These are phyloP conservation scores for Zosterops hypoxanthus DNA, from an alignment of 2,113 vertebrate genomes.

Conservation along the genomic window DNA sequence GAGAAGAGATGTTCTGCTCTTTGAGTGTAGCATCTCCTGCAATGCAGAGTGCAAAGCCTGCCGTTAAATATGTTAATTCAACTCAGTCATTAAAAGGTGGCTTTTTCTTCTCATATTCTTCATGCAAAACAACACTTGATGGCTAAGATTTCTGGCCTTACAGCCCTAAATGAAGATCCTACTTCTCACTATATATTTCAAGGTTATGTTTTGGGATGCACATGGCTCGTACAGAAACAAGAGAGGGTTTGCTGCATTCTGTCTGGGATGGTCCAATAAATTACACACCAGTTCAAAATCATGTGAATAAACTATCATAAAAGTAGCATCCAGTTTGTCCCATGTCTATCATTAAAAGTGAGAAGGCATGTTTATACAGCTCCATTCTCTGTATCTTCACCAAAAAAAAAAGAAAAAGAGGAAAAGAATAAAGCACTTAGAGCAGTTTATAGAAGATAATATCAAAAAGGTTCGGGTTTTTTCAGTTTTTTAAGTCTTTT, in stretches of 20 bases:
- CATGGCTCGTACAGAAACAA: background rate
- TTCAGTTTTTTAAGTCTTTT: background rate
- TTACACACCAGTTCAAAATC: background rate
- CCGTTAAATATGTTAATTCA: background rate
- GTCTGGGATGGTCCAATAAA: background rate
- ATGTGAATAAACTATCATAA: background rate
- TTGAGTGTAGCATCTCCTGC: background rate
- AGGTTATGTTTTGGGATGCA: background rate
- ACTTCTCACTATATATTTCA: background rate
- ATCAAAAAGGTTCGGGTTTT: background rate
- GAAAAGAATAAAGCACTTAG: background rate
- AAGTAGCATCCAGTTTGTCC: background rate
- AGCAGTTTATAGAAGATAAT: background rate
- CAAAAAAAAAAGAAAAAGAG: slow-evolving; percentile 10
- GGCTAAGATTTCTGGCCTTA: background rate
- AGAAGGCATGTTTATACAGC: background rate
- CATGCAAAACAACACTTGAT: background rate
- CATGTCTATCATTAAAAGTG: background rate
- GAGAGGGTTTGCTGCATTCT: background rate
- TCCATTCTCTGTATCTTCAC: background rate
- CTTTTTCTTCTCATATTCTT: background rate
- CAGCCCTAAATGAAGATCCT: background rate
- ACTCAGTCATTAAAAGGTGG: background rate
- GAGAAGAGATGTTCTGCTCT: background rate
- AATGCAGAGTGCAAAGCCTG: background rate